A percentile compares a stretch with the other conserved stretches of the same genome.
phyloP scores from a whole-genome alignment of 2,113 vertebrate species.

The Apodemus sylvaticus region DNA sequence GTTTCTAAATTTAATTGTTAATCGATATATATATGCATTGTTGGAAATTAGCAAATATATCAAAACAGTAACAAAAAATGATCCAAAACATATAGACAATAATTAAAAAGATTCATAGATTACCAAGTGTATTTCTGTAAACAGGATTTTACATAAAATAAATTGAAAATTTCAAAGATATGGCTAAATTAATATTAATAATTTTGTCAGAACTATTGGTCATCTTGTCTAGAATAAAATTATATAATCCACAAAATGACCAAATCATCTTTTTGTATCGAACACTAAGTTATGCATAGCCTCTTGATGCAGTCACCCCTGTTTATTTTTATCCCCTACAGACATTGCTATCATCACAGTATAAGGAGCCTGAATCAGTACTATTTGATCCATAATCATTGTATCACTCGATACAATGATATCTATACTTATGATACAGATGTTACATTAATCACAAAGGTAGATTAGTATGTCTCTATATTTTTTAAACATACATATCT shows the following conservation, averaged over 20 bases:
- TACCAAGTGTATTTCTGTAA: background rate
- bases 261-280: background rate
- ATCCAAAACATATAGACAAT: background rate
- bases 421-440: background rate
- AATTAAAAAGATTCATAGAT: background rate
- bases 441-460: background rate
- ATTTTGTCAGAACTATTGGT: background rate
- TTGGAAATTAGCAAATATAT: background rate
- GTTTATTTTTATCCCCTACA: background rate
- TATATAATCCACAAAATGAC: background rate
- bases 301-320: background rate
- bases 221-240: background rate
- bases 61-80: background rate
- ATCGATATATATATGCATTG: background rate
- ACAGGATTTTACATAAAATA: background rate
- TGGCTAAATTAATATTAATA: background rate
- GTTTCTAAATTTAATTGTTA: background rate
- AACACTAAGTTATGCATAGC: accelerated
- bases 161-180: background rate
- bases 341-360: background rate
- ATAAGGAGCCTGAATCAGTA: accelerated
- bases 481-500: background rate
- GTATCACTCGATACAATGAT: no score
- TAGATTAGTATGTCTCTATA: background rate
- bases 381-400: background rate